Evolutionary conservation across 2,113 vertebrate genomes (phyloP).

Genomic region (Galbula dea): DNA sequence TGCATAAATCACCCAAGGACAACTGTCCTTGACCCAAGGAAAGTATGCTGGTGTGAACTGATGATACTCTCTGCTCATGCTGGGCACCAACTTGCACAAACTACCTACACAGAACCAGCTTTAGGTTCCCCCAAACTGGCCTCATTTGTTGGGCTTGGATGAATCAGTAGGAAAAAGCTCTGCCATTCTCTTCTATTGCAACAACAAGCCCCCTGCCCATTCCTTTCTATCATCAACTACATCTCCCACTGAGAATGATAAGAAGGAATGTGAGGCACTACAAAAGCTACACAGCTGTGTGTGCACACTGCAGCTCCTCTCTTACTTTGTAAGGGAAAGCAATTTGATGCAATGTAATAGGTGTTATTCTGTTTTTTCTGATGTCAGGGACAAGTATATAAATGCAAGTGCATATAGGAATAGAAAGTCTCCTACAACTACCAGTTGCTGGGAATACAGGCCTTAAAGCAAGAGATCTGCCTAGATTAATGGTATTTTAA

Average conservation of each 20-base stretch:
- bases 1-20: not conserved
- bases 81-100: not conserved
- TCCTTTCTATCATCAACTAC: not conserved
- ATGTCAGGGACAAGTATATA: not conserved
- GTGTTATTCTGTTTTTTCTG: not conserved
- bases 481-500: not conserved
- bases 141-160: not conserved
- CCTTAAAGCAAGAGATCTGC: not conserved
- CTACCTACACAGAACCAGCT: not conserved
- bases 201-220: not conserved
- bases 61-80: not conserved
- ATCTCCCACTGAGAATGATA: not conserved
- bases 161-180: not conserved
- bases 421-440: not conserved
- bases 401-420: not conserved
- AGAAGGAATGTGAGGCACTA: not conserved
- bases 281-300: constrained; percentile 34
- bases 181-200: not conserved
- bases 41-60: not conserved
- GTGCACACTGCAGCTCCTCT: not conserved
- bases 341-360: not conserved
- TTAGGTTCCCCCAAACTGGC: not conserved
- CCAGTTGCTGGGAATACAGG: not conserved
- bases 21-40: not conserved
- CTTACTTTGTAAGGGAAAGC: not conserved